Percentiles rank a stretch among this genome's conserved stretches.
phyloP scores from a whole-genome alignment of 2,888 invertebrate genomes.

The Eutolmus rufibarbis region DNA sequence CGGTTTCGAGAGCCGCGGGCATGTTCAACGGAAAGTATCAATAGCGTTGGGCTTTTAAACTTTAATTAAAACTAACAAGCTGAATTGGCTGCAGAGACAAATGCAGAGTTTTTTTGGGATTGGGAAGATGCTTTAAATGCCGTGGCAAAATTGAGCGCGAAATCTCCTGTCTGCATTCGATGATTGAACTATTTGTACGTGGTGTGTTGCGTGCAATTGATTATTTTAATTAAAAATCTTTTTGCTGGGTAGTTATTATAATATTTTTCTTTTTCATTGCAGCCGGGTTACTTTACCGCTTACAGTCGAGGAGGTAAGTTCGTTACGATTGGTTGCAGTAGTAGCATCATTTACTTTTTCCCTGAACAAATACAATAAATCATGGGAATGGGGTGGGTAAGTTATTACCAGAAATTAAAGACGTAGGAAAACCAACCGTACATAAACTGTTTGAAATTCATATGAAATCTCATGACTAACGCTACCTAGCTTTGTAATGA shows the following conservation, averaged over 20 bases:
- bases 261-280: slow-evolving; percentile 63
- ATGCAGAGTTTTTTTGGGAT: neutral
- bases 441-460: too few species aligned
- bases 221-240: neutral
- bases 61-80: slow-evolving; percentile 34
- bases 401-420: too few species aligned
- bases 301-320: slow-evolving; percentile 93
- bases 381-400: neutral
- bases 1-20: neutral
- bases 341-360: neutral
- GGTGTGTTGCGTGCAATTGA: neutral
- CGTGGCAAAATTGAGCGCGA: neutral
- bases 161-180: neutral
- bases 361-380: neutral
- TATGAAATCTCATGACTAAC: neutral
- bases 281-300: slow-evolving; percentile 96
- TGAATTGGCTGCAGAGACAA: slow-evolving; percentile 18
- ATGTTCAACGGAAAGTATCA: neutral
- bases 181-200: neutral
- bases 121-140: neutral
- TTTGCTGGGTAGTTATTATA: neutral
- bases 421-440: too few species aligned
- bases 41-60: neutral
- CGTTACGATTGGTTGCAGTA: neutral
- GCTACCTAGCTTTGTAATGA: neutral